Evolutionary conservation across 1,140 invertebrate species (phyloP).

Genomic region (Gonatopus flavifemur): DNA sequence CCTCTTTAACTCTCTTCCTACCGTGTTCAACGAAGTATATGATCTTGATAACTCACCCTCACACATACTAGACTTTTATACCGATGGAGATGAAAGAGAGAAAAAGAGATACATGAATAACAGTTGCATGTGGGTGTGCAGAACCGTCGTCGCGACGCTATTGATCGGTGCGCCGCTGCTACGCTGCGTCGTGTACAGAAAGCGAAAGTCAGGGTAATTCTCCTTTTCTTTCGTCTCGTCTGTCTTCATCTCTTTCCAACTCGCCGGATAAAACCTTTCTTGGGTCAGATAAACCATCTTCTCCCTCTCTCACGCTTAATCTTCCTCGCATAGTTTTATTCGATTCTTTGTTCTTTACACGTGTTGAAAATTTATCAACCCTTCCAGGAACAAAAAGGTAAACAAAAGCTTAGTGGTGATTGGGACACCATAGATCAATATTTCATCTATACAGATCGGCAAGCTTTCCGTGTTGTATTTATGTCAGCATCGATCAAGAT

Average conservation of each 20-base stretch:
- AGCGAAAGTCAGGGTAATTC: slow-evolving; percentile 50
- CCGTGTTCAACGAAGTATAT: slow-evolving; percentile 13
- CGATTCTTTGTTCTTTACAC: too few relatives aligned
- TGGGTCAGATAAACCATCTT: too few relatives aligned
- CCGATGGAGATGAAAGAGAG: slow-evolving; percentile 12
- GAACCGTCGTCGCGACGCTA: slow-evolving; percentile 41
- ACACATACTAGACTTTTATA: slow-evolving; percentile 9
- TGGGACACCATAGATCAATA: too few relatives aligned
- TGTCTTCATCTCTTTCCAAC: slow-evolving; percentile 11
- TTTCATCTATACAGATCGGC: too few relatives aligned
- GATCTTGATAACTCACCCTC: slow-evolving; percentile 37
- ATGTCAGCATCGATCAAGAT: too few relatives aligned
- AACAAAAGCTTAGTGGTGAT: too few relatives aligned
- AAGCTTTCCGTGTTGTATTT: too few relatives aligned
- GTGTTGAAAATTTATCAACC: too few relatives aligned
- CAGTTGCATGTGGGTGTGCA: slow-evolving; percentile 14
- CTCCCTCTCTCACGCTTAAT: background rate
- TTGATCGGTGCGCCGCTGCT: slow-evolving; percentile 47
- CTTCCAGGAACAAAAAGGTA: too few relatives aligned
- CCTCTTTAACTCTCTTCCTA: slow-evolving; percentile 5
- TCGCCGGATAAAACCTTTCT: background rate
- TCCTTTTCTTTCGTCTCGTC: slow-evolving; percentile 41
- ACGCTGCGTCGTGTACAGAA: slow-evolving; percentile 44
- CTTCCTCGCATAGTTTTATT: too few relatives aligned
- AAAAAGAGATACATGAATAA: slow-evolving; percentile 13